Percentiles rank a stretch among this genome's conserved stretches.
These are phyloP conservation scores for Temnothorax curvispinosus DNA, from an alignment of 1,140 invertebrate species.

Conservation along the genomic window DNA sequence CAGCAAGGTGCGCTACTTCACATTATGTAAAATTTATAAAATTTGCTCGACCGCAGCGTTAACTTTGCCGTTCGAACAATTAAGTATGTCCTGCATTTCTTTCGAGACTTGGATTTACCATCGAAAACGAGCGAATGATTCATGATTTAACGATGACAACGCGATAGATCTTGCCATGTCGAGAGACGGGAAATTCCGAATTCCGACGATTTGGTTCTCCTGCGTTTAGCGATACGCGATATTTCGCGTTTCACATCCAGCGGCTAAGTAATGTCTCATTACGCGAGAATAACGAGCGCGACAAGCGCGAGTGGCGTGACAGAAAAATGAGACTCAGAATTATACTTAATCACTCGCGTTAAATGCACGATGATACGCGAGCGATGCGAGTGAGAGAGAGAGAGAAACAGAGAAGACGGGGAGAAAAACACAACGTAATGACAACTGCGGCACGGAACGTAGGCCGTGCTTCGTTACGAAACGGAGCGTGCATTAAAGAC, in stretches of 20 bases:
- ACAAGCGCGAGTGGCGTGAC: conserved; percentile 9
- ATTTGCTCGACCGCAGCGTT: background rate
- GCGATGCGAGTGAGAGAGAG: background rate
- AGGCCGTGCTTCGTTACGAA: conserved; percentile 38
- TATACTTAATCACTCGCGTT: conserved; percentile 39
- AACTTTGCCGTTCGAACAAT: background rate
- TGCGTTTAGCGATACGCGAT: background rate
- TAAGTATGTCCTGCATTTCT: background rate
- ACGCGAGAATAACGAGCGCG: conserved; percentile 1
- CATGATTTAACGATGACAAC: background rate
- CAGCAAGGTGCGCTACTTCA: background rate
- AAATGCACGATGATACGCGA: background rate
- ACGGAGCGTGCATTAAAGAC: conserved; percentile 5
- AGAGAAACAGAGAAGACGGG: background rate
- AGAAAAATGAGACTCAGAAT: conserved; percentile 39
- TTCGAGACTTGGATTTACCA: background rate
- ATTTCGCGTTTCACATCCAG: background rate
- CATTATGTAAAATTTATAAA: background rate
- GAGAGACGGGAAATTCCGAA: background rate
- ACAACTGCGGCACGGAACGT: conserved; percentile 16
- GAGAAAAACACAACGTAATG: background rate
- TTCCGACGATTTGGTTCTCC: background rate
- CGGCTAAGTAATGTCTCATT: conserved; percentile 15
- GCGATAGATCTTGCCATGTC: background rate
- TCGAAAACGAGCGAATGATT: background rate